Conservation (phyloP, 1,140 invertebrate genomes). For the Platyscapa corneri region DNA sequence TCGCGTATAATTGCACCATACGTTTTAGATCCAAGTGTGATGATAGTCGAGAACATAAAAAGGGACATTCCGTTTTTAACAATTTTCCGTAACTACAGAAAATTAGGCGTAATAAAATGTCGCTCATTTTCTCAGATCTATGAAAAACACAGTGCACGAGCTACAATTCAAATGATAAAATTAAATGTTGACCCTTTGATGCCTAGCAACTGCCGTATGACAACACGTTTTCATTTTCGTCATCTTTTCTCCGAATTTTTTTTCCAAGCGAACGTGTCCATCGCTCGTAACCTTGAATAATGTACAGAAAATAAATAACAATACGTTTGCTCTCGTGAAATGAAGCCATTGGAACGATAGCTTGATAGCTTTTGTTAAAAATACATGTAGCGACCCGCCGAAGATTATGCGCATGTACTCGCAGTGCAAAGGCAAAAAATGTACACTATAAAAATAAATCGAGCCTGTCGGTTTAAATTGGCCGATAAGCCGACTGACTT, state of each 20-base stretch:
- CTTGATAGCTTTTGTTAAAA: background rate
- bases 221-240: background rate
- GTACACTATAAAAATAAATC: background rate
- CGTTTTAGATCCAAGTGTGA: too few species aligned
- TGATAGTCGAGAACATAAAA: too few species aligned
- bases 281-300: background rate
- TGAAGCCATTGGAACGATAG: background rate
- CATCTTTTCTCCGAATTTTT: background rate
- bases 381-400: background rate
- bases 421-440: background rate
- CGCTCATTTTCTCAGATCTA: background rate
- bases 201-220: constrained; percentile 22
- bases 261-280: too few species aligned
- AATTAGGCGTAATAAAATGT: background rate
- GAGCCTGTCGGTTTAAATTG: background rate
- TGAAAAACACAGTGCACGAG: background rate
- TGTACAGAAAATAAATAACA: background rate
- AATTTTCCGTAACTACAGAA: too few species aligned
- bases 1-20: too few species aligned
- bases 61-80: too few species aligned
- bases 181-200: constrained; percentile 17
- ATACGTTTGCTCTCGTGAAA: background rate
- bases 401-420: background rate
- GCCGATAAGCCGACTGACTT: background rate
- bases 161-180: background rate